These are phyloP conservation scores for Lepidurus packardi DNA, from an alignment of 1,140 invertebrate genomes.

Conservation along the genomic window DNA sequence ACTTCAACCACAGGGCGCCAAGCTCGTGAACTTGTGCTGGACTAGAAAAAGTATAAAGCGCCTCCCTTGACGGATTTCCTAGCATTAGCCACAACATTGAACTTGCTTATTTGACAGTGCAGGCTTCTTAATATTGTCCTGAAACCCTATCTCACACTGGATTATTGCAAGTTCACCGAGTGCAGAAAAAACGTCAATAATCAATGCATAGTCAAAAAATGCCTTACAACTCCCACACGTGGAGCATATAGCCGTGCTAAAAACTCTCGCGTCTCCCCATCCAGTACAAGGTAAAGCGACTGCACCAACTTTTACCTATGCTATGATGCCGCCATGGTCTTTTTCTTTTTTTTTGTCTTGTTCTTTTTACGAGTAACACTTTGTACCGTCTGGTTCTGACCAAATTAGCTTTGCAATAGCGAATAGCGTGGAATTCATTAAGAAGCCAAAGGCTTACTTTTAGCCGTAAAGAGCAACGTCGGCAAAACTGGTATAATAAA, in stretches of 20 bases:
- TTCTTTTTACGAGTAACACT: constrained; percentile 3
- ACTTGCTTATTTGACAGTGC: neutral
- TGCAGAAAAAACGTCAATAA: constrained; percentile 6
- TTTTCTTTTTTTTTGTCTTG: neutral
- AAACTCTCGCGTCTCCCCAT: constrained; percentile 3
- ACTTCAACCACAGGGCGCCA: neutral
- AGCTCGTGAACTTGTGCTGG: neutral
- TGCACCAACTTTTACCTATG: neutral
- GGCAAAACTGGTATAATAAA: constrained; percentile 19
- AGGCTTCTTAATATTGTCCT: neutral
- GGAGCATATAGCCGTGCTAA: constrained; percentile 18
- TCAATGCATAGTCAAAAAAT: constrained; percentile 19
- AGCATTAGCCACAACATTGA: too few relatives aligned
- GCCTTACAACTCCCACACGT: constrained; percentile 17
- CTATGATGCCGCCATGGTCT: neutral
- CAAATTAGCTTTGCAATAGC: constrained; percentile 17
- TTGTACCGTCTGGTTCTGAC: neutral
- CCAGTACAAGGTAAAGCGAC: constrained; percentile 6
- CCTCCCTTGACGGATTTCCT: too few relatives aligned
- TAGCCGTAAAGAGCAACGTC: constrained; percentile 4
- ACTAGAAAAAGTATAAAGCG: too few relatives aligned
- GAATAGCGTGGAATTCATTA: neutral
- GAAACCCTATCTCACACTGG: neutral
- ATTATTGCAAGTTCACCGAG: constrained; percentile 1
- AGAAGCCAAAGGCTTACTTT: constrained; percentile 6